phyloP scores from a whole-genome alignment of 2,113 vertebrate species.

The Mobula hypostoma region DNA sequence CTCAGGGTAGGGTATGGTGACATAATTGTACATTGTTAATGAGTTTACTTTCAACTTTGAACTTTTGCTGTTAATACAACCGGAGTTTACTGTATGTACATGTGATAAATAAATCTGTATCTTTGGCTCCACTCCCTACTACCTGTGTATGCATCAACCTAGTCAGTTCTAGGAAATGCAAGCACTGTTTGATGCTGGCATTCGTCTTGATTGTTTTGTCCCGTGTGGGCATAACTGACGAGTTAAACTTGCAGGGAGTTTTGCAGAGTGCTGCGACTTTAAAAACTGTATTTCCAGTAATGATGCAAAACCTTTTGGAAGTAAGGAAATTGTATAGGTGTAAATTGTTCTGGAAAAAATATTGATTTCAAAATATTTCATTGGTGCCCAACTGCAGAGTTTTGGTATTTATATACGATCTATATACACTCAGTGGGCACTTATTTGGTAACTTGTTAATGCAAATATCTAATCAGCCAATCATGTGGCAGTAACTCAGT shows the following conservation, averaged over 20 bases:
- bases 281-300: background rate
- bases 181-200: background rate
- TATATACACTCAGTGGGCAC: background rate
- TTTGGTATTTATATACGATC: background rate
- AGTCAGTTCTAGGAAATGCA: no score
- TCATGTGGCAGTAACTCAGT: no score
- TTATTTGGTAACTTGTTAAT: no score
- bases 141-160: no score
- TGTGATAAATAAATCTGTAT: no score
- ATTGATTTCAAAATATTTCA: background rate
- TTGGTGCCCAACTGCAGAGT: background rate
- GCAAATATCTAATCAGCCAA: no score
- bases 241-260: background rate
- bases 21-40: no score
- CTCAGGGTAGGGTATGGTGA: no score
- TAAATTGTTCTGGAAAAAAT: background rate
- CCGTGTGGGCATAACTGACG: background rate
- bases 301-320: background rate
- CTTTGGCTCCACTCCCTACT: no score
- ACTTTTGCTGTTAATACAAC: no score
- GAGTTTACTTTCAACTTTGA: no score
- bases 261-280: background rate
- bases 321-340: background rate
- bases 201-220: background rate
- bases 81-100: no score